Evolutionary conservation across 2,888 invertebrate species (phyloP).

Genomic region (Acanthosepion esculentum): DNA sequence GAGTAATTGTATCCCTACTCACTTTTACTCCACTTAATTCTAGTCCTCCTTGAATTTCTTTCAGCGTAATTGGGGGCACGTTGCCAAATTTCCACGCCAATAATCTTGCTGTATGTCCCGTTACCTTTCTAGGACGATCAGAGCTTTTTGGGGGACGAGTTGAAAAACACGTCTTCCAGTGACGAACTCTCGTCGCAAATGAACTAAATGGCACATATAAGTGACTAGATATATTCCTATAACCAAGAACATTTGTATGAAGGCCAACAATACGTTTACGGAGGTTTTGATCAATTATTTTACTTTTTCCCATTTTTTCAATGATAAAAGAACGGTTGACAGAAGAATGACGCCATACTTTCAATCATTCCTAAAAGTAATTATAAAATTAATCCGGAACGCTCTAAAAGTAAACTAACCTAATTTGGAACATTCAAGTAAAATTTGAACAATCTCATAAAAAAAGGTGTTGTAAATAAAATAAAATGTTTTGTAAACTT

Average conservation of each 20-base stretch:
- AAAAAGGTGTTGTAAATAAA: not conserved
- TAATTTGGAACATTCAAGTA: not conserved
- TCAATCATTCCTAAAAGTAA: not conserved
- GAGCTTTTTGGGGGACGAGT: not conserved
- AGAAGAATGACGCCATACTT: not conserved
- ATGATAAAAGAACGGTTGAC: too few species aligned
- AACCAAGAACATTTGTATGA: not conserved
- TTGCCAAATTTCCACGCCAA: not conserved
- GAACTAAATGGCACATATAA: not conserved
- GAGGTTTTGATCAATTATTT: not conserved
- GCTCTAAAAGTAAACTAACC: not conserved
- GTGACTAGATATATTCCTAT: not conserved
- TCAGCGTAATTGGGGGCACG: not conserved
- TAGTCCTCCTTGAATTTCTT: not conserved
- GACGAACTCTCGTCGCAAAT: not conserved
- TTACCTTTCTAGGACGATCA: not conserved
- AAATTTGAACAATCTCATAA: not conserved
- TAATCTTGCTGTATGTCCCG: not conserved
- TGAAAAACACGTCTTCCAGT: not conserved
- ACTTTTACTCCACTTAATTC: too few species aligned
- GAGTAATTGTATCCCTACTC: too few species aligned
- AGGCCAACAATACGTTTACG: not conserved
- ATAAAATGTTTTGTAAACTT: too few species aligned
- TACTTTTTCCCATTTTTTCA: too few species aligned
- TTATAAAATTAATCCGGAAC: too few species aligned